phyloP scores from a whole-genome alignment of 1,140 invertebrate genomes.

The Trichoplusia ni region DNA sequence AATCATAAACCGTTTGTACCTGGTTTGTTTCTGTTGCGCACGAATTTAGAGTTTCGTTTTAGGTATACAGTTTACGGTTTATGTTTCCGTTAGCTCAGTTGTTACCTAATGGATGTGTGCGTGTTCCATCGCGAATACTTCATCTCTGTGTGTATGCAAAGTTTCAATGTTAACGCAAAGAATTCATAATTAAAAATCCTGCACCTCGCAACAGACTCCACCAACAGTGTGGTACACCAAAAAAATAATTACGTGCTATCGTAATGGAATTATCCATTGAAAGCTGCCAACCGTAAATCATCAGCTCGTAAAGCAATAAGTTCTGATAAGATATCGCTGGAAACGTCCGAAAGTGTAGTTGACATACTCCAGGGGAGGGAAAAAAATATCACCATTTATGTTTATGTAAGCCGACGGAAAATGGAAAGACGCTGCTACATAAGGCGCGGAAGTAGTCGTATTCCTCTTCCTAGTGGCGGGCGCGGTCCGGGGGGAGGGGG shows the following conservation, averaged over 20 bases:
- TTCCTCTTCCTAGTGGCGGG: constrained; percentile 49
- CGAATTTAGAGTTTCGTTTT: constrained; percentile 50
- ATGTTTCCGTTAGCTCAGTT: constrained; percentile 47
- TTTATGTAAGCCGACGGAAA: constrained; percentile 34
- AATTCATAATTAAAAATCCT: constrained; percentile 20
- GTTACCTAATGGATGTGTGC: constrained; percentile 48
- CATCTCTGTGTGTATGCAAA: constrained; percentile 6
- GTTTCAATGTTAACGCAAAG: constrained; percentile 4
- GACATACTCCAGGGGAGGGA: constrained; percentile 8
- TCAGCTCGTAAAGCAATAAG: constrained; percentile 30
- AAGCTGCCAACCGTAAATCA: constrained; percentile 32
- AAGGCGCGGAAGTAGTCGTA: constrained; percentile 61
- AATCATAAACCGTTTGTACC: constrained; percentile 75
- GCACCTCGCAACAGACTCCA: neutral
- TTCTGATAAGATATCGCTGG: constrained; percentile 34
- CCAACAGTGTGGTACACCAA: neutral
- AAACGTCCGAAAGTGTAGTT: constrained; percentile 27
- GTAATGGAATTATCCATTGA: constrained; percentile 29
- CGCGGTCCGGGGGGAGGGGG: constrained; percentile 31
- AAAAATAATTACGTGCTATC: constrained; percentile 15
- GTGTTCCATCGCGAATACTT: constrained; percentile 28
- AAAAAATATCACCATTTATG: constrained; percentile 19
- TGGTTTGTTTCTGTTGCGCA: constrained; percentile 76
- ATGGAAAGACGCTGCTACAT: constrained; percentile 40
- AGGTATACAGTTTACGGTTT: constrained; percentile 49